Base-by-base conservation (phyloP, 2,888 invertebrate genomes). In the Bellardia bayeri region DNA sequence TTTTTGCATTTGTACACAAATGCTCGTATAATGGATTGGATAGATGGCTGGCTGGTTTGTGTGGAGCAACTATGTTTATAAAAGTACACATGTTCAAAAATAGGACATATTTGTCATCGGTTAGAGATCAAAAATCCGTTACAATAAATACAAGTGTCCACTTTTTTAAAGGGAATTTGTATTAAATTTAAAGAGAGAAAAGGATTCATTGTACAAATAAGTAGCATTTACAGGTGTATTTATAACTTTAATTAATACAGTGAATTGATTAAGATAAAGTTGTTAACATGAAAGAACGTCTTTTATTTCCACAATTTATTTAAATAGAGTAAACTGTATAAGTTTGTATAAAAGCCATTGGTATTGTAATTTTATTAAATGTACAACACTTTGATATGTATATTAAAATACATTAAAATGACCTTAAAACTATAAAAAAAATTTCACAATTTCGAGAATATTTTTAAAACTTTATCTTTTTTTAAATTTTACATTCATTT, bases 101-200 rank as follows among this genome's bases (percentile, higher is more conserved):
- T 87, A 87, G 85, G 75, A 78, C 85, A 78, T 66, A 87, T 82
- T 81, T 84, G 87, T 81, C 81, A 87, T 87, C 76, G 61, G 49
- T 42, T 66, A 51, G 7, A 51, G 16, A 33, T 8, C 4, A 30
- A 66, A 72, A 45, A 33, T 79, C 69, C 42, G 51, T 51, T 71
- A 37, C 51, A 64, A 23, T 54, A 11, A 3, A 23, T 6, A 64
- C 6, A 63, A 40, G 30, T 23, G 5, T 2, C 23, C 8, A 14
- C 23, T 56, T 56, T 16, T 16, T n/a, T 1, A 58, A 49, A 9
- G 45, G 51, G 40, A 80, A 30, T 40, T 71, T 71, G n/a, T 42
- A 58, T n/a, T 45, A 56, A 16, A 74, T 40, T 66, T 16, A 45
- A 81, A 64, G 45, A 74, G 54, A 4, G 42, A 54, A 56, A 45